phyloP scores from a whole-genome alignment of 2,888 invertebrate genomes.

The Phyto melanocephala region DNA sequence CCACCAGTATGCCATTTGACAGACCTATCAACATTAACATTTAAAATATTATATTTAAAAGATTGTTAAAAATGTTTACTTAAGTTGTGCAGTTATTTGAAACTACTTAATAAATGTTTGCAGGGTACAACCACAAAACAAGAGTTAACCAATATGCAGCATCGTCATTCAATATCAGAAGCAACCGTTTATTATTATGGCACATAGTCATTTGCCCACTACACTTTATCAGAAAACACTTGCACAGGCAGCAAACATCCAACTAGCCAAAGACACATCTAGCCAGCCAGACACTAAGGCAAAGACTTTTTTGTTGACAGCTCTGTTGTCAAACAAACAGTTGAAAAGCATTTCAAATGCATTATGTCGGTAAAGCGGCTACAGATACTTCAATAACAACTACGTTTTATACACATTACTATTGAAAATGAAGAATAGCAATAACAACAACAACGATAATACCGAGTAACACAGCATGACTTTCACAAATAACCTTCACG shows the following conservation, averaged over 20 bases:
- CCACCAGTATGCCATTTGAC: no score
- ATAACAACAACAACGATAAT: slow-evolving; percentile 2
- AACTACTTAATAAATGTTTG: neutral
- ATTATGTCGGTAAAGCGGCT: slow-evolving; percentile 28
- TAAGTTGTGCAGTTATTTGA: no score
- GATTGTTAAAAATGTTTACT: no score
- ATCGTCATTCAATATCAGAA: slow-evolving; percentile 40
- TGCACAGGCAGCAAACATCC: slow-evolving; percentile 29
- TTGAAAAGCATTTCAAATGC: slow-evolving; percentile 58
- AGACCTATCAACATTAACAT: no score
- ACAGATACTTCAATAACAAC: neutral
- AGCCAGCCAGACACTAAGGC: slow-evolving; percentile 46
- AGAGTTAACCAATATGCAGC: slow-evolving; percentile 1
- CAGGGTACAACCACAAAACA: neutral
- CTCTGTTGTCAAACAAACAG: slow-evolving; percentile 62
- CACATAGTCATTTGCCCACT: slow-evolving; percentile 50
- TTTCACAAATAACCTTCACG: slow-evolving; percentile 64
- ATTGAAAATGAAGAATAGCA: slow-evolving; percentile 40
- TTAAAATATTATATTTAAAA: no score
- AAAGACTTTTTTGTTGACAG: slow-evolving; percentile 61
- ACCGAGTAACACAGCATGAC: slow-evolving; percentile 59
- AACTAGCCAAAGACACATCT: slow-evolving; percentile 33
- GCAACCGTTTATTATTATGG: slow-evolving; percentile 50
- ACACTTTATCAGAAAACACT: slow-evolving; percentile 44
- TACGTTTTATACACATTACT: neutral